Conservation (phyloP, 2,888 invertebrate species). For the Oxytorus armatus region DNA sequence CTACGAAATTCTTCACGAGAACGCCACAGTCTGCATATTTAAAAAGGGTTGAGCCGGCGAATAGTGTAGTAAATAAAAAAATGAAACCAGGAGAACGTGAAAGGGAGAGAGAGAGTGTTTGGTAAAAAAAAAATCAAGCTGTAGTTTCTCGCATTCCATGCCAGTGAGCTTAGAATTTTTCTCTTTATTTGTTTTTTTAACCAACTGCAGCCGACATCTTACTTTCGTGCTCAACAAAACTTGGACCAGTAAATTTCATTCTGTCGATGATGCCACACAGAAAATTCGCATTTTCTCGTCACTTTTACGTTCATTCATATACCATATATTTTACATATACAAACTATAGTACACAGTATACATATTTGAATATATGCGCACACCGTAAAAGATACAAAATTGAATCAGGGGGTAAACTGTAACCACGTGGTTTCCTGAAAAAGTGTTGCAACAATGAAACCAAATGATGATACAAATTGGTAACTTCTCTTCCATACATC, state of each 20-base stretch:
- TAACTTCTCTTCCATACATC: too few species aligned
- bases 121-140: neutral
- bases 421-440: too few species aligned
- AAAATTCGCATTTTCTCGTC: constrained; percentile 14
- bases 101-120: neutral
- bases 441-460: too few species aligned
- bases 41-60: constrained; percentile 37
- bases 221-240: constrained; percentile 40
- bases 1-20: constrained; percentile 20
- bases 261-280: constrained; percentile 32
- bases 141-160: constrained; percentile 2
- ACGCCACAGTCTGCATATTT: constrained; percentile 56
- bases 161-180: constrained; percentile 19
- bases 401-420: too few species aligned
- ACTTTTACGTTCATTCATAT: neutral
- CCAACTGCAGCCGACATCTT: constrained; percentile 32
- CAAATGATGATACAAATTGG: too few species aligned
- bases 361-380: too few species aligned
- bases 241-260: constrained; percentile 62
- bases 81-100: too few species aligned
- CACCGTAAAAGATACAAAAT: too few species aligned
- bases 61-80: constrained; percentile 4
- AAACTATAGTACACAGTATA: too few species aligned
- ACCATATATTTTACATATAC: neutral
- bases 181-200: neutral